Evolutionary conservation across 2,113 vertebrate genomes (phyloP).

Genomic region (Cynopterus brachyotis): DNA sequence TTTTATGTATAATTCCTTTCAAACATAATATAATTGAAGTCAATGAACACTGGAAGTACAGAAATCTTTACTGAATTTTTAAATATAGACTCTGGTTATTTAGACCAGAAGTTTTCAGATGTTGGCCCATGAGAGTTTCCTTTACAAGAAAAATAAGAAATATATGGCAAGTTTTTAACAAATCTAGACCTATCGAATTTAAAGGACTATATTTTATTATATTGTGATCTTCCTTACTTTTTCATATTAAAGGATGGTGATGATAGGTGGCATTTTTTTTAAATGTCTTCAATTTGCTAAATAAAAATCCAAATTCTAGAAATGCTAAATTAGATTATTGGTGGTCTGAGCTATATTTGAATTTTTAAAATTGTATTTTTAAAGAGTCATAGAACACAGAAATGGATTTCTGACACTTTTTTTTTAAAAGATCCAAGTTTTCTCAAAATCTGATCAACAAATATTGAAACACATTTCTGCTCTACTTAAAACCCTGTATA

Average conservation of each 20-base stretch:
- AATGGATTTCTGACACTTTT: constrained; percentile 6
- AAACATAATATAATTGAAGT: constrained; percentile 6
- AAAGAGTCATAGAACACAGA: neutral
- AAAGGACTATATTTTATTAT: neutral
- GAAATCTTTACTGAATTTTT: constrained; percentile 8
- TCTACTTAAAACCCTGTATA: neutral
- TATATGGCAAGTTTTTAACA: neutral
- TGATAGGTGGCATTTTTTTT: neutral
- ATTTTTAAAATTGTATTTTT: neutral
- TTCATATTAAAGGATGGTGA: constrained; percentile 3
- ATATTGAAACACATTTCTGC: neutral
- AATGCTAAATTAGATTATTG: neutral
- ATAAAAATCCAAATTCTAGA: constrained; percentile 1
- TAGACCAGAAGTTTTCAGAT: constrained; percentile 18
- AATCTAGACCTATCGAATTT: neutral
- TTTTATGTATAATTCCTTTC: neutral
- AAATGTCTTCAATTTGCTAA: neutral
- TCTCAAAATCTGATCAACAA: neutral
- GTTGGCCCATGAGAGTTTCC: neutral
- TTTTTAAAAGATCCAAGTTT: constrained; percentile 15
- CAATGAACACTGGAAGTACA: neutral
- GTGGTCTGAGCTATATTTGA: neutral
- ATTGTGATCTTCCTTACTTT: neutral
- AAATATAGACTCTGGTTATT: neutral
- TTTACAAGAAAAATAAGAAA: constrained; percentile 16